Evolutionary conservation across 2,888 invertebrate genomes (phyloP), one percentile per base, ranked within the genome.

Genomic region (Vesta saturnalis): DNA sequence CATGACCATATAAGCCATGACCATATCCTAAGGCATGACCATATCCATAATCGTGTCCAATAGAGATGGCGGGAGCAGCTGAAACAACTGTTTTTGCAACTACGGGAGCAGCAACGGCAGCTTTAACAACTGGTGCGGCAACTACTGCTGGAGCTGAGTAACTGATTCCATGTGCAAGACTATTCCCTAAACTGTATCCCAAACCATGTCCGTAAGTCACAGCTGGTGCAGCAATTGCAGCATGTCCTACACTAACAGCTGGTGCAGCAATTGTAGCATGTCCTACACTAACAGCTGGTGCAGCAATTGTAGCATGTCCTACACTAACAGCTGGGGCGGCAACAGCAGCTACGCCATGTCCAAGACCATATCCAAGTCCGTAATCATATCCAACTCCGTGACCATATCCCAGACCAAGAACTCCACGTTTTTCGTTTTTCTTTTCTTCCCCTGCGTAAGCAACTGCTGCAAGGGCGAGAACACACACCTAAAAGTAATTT

Each of bases 401-500:
- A 61, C 76, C 76, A 46, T 76, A 76, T 22, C 76, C 76, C 12
- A 76, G 15, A 73, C 56, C 1, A 3, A 23, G 8, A 23, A 75
- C 47, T 35, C 76, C 76, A 58, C 76, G 73, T 63, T 76, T 76
- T 49, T 75, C 76, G 21, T 66, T 70, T 63, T 75, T 76, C 72
- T 76, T 75, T 16, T 70, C 74, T 68, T 71, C 67, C 54, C 71
- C 74, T n/a, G 69, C 73, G 21, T 57, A 65, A 23, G 67, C 74
- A 23, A 62, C 64, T 12, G 65, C 72, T 10, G 65, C 60, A 35
- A 71, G 60, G 55, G 68, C 74, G 21, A 76, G 61, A 22, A 71
- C 63, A 16, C 58, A 61, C 35, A 70, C 54, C 62, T 70, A 60
- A 23, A 23, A 23, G 8, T 23, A 8, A 5, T 8, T 23, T 8